Conservation (phyloP, 2,113 vertebrate species). For the Cebus imitator region DNA sequence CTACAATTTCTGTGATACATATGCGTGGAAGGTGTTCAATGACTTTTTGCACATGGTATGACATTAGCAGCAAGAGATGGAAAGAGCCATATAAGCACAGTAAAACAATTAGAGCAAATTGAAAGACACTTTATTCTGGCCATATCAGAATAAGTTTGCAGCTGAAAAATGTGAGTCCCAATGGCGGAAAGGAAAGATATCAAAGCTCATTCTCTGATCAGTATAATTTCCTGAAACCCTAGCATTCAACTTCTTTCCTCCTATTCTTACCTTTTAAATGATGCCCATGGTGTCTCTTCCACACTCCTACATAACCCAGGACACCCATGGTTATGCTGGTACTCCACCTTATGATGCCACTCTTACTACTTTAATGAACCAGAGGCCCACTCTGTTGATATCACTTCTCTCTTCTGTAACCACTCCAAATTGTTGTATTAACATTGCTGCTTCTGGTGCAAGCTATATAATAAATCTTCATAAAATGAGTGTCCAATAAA, state of each 20-base stretch:
- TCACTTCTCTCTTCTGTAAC: background rate
- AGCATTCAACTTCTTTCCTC: background rate
- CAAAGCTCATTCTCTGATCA: background rate
- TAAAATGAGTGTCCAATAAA: background rate
- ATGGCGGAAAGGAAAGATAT: background rate
- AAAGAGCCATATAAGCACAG: background rate
- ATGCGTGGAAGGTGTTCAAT: background rate
- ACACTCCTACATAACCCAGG: background rate
- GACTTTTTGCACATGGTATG: background rate
- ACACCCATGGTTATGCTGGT: background rate
- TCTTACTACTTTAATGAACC: background rate
- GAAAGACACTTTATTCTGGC: background rate
- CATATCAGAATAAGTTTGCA: background rate
- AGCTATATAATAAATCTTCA: background rate
- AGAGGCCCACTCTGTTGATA: background rate
- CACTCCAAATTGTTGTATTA: background rate
- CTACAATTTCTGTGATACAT: background rate
- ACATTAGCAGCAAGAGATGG: background rate
- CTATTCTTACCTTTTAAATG: background rate
- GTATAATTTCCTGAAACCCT: background rate
- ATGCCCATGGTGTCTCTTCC: background rate
- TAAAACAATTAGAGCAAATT: background rate
- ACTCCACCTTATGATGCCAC: rapidly evolving
- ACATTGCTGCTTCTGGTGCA: background rate
- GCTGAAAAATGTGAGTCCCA: background rate